phyloP scores from a whole-genome alignment of 2,797 vertebrate species.

The Galago senegalensis region DNA sequence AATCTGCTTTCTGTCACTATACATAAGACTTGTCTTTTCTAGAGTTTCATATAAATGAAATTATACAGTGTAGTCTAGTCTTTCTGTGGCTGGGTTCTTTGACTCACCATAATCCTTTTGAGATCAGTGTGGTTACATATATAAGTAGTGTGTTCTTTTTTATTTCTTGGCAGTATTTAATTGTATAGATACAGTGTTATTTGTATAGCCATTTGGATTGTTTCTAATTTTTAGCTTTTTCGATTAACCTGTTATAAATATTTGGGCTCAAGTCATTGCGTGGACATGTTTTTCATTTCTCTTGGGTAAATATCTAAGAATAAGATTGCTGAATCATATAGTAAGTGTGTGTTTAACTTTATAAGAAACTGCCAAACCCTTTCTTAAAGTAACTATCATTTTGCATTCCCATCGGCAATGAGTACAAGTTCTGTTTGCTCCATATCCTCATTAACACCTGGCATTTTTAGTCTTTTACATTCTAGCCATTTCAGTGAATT shows the following conservation, averaged over 20 bases:
- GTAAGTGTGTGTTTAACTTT: slow-evolving; percentile 8
- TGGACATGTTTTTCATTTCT: slow-evolving; percentile 15
- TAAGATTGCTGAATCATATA: background rate
- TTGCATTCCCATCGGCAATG: background rate
- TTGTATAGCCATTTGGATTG: slow-evolving; percentile 10
- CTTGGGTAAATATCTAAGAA: slow-evolving; percentile 17
- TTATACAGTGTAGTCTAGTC: background rate
- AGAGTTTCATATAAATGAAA: background rate
- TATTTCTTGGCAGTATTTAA: slow-evolving; percentile 30
- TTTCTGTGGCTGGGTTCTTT: slow-evolving; percentile 5
- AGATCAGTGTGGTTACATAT: background rate
- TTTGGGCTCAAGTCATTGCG: background rate
- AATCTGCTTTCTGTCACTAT: background rate
- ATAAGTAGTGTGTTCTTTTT: background rate
- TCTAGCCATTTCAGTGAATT: background rate
- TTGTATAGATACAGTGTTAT: background rate
- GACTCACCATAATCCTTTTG: background rate
- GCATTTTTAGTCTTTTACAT: slow-evolving; percentile 47
- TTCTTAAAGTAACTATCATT: slow-evolving; percentile 44
- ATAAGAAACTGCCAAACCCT: slow-evolving; percentile 34
- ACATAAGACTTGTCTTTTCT: background rate
- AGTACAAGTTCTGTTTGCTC: slow-evolving; percentile 21
- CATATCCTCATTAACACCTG: slow-evolving; percentile 2
- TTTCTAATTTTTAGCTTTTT: slow-evolving; percentile 1
- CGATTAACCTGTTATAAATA: slow-evolving; percentile 40